Percentiles rank a stretch among this genome's conserved stretches.
Evolutionary conservation across 2,888 invertebrate genomes (phyloP).

Genomic region (Dendrolimus houi): DNA sequence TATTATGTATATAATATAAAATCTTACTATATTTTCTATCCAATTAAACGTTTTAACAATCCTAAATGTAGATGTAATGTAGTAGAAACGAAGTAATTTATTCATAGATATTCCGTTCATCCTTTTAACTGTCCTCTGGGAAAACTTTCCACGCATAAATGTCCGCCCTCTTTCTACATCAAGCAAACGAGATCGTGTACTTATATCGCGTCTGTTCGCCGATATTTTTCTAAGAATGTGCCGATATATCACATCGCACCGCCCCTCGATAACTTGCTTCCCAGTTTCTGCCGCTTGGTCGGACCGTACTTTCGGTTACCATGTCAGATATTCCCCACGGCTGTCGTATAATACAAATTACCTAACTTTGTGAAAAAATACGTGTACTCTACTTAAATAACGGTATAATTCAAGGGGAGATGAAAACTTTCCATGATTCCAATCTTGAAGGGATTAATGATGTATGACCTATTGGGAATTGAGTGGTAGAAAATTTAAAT

Average conservation of each 20-base stretch:
- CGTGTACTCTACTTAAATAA: background rate
- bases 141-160: slow-evolving; percentile 18
- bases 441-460: background rate
- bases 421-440: background rate
- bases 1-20: no score
- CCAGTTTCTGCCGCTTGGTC: slow-evolving; percentile 47
- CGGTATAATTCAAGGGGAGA: background rate
- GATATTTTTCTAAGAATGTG: slow-evolving; percentile 54
- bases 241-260: slow-evolving; percentile 57
- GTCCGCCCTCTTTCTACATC: slow-evolving; percentile 17
- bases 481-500: background rate
- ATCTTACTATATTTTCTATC: no score
- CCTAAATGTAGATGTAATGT: background rate
- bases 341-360: background rate
- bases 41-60: background rate
- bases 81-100: slow-evolving; percentile 13
- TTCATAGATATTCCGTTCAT: slow-evolving; percentile 22
- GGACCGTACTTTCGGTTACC: slow-evolving; percentile 10
- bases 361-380: background rate
- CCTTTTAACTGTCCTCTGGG: slow-evolving; percentile 11
- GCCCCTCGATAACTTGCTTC: slow-evolving; percentile 52
- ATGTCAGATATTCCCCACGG: background rate
- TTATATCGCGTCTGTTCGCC: slow-evolving; percentile 43
- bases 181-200: slow-evolving; percentile 34
- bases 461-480: background rate